Conservation (phyloP, 2,113 vertebrate species). For the Trematomus loennbergii region DNA sequence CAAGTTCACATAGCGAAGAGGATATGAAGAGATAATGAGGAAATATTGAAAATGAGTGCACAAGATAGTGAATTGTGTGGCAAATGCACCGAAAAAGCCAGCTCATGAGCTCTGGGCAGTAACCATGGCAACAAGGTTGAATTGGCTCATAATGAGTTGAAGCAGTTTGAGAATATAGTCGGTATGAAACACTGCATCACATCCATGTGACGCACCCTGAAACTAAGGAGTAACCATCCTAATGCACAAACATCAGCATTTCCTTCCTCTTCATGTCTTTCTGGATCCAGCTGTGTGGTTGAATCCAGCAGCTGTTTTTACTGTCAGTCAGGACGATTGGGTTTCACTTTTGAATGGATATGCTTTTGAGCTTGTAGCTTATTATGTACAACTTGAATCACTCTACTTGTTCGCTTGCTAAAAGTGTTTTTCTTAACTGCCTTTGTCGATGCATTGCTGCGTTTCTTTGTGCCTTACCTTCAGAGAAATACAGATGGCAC, state of each 20-base stretch:
- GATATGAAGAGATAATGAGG: not conserved
- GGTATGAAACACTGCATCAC: slow-evolving; percentile 1
- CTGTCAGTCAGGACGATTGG: not conserved
- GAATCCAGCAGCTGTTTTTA: not conserved
- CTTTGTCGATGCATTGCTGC: not conserved
- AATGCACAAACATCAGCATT: not conserved
- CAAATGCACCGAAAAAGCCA: not conserved
- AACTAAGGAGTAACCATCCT: not conserved
- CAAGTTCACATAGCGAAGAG: not conserved
- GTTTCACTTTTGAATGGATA: not conserved
- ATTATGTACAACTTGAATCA: not conserved
- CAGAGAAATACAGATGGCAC: no score
- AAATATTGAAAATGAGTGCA: not conserved
- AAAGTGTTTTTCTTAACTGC: not conserved
- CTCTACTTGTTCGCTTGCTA: not conserved
- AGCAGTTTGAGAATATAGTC: not conserved
- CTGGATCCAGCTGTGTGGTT: not conserved
- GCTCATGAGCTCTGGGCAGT: slow-evolving; percentile 1
- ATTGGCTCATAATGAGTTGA: not conserved
- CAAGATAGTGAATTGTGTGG: not conserved
- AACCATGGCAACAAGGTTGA: slow-evolving; percentile 57
- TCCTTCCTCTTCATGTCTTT: not conserved
- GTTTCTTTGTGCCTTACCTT: no score
- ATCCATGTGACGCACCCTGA: not conserved
- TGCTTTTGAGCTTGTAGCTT: not conserved